These are phyloP conservation scores for Poeciliopsis occidentalis DNA, from an alignment of 2,113 vertebrate genomes.

Conservation along the genomic window DNA sequence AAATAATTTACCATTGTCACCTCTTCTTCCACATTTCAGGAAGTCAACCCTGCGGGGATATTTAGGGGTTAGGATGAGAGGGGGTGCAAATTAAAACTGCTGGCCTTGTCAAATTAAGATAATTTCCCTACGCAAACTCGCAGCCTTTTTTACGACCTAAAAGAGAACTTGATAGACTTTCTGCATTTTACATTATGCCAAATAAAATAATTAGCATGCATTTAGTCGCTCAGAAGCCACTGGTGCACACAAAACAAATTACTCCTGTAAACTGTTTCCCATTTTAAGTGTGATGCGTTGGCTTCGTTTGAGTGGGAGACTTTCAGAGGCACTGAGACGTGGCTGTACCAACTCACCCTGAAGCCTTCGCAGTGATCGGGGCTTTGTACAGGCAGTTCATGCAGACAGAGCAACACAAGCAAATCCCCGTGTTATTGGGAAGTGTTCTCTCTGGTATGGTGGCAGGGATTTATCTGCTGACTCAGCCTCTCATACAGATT, in stretches of 20 bases:
- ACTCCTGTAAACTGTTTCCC: neutral
- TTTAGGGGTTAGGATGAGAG: neutral
- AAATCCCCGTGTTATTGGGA: constrained; percentile 43
- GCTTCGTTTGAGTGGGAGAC: constrained; percentile 9
- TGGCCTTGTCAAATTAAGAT: neutral
- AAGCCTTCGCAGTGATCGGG: constrained; percentile 3
- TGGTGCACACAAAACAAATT: neutral
- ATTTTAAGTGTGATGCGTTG: neutral
- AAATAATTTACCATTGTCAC: neutral
- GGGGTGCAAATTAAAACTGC: neutral
- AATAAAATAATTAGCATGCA: neutral
- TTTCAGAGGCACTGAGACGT: constrained; percentile 24
- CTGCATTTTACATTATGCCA: neutral
- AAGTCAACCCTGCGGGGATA: neutral
- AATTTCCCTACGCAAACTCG: neutral
- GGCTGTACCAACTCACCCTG: constrained; percentile 15
- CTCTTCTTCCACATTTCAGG: neutral
- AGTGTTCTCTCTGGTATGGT: constrained; percentile 29
- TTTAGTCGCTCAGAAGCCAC: neutral
- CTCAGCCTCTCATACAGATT: constrained; percentile 63
- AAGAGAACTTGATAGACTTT: neutral
- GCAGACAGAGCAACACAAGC: constrained; percentile 34
- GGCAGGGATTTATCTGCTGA: constrained; percentile 49
- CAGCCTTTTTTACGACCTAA: neutral
- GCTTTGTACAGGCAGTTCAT: constrained; percentile 9